Evolutionary conservation across 2,797 vertebrate genomes (phyloP), one percentile per base, ranked within the genome.

Genomic region (Pelodytes ibericus): DNA sequence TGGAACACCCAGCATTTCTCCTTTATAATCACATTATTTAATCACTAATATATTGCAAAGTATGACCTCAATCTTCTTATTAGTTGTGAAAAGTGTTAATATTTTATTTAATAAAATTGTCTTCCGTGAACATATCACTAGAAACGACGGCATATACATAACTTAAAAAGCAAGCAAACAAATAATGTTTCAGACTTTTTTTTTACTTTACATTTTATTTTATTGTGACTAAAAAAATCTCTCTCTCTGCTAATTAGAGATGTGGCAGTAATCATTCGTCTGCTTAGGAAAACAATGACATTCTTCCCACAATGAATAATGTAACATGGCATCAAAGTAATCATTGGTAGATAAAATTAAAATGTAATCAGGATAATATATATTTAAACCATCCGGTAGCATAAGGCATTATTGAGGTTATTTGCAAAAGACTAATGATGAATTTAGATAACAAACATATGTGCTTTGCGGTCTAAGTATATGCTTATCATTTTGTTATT

Each of bases 181-280:
- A 59, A 68, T 66, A 44, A 6, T 20, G 20, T 75, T 53, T 60
- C 72, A 60, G 65, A 27, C 18, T 29, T 69, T 68, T 27, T 27
- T 41, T 57, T 36, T 69, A 2, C 20, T 66, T 58, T 4, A 29
- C 15, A 58, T 57, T 15, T 2, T 75, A 22, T 61, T 68, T 68
- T 68, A 47, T 67, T 58, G 51, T 69, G 57, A 27, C 27, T 22
- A 60, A 75, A 66, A 41, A 49, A 15, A 25, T 22, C 8, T 24
- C 69, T 69, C 57, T 44, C n/a, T 51, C 57, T 18, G 13, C 56
- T 29, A 60, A 68, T 68, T 75, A 75, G 36, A 60, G 53, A 60
- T 20, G 41, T 36, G 73, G 68, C 73, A 69, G 73, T 68, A 69
- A 63, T 70, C 59, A 76, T 76, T 24, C 61, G 30, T 63, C 16